Conservation (phyloP, 1,140 invertebrate genomes). For the Mamestra configurata region DNA sequence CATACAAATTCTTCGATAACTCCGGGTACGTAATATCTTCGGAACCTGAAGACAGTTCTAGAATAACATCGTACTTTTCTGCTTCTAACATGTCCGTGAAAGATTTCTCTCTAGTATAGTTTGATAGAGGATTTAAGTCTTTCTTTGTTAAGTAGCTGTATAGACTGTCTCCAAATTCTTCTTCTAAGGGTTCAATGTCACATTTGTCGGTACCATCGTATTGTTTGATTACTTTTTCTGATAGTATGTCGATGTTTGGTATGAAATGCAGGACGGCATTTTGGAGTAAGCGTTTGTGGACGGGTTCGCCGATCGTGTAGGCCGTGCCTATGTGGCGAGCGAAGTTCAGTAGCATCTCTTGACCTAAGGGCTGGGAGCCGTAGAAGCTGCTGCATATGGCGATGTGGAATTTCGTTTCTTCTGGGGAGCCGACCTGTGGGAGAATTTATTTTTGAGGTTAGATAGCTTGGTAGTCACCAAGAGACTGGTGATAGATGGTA, state of each 20-base stretch:
- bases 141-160: constrained; percentile 81
- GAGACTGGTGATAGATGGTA: too few species aligned
- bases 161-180: constrained; percentile 89
- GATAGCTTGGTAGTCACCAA: too few species aligned
- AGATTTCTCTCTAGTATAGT: constrained; percentile 86
- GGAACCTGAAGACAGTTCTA: constrained; percentile 90
- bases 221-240: constrained; percentile 83
- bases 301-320: constrained; percentile 90
- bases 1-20: constrained; percentile 82
- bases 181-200: constrained; percentile 78
- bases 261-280: constrained; percentile 94
- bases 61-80: constrained; percentile 89
- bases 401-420: constrained; percentile 94
- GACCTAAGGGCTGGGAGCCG: constrained; percentile 94
- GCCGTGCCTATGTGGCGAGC: constrained; percentile 94
- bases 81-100: constrained; percentile 88
- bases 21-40: constrained; percentile 88
- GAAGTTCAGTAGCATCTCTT: constrained; percentile 94
- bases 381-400: constrained; percentile 95
- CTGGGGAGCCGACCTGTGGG: constrained; percentile 90
- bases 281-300: constrained; percentile 90
- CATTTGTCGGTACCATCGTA: constrained; percentile 81
- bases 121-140: constrained; percentile 73
- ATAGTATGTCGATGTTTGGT: constrained; percentile 90
- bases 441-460: background rate